Evolutionary conservation across 2,113 vertebrate species (phyloP), one percentile per base, ranked within the genome.

Genomic region (Nerophis ophidion): DNA sequence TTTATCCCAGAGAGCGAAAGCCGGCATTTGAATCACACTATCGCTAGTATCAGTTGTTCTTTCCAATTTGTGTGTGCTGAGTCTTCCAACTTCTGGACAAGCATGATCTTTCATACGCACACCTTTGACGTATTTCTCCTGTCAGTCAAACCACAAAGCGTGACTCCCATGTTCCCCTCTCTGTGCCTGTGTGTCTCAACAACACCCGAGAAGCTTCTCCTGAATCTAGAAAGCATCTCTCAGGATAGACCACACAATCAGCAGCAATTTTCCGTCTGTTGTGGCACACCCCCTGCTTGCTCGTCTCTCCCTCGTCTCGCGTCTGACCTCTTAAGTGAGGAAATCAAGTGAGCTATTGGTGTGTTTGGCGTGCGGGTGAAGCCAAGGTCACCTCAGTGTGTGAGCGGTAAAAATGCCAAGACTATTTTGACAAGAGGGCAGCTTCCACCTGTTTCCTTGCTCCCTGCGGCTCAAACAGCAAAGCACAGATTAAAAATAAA

Each of bases 401-500:
- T 38, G 59, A 66, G 76, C 45, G 73, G 80, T 79, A 81, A 72
- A 84, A 77, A 63, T 36, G 63, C 51, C 60, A 26, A 26, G 48
- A 49, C 53, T 79, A 61, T 80, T 87, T 75, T 78, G 76, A 83
- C 77, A 81, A 81, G 76, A 77, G 71, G 65, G 63, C 66, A 60
- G 71, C 60, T 72, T 70, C 76, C 75, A 76, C 71, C 71, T 80
- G 69, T 75, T 77, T 63, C 68, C 44, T 46, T 65, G 63, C 66
- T 66, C 19, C 48, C 68, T 52, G 47, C 10, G 53, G 50, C 70
- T 47, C 6, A 7, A 56, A n/a, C n/a, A 47, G 65, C 65, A 75
- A 48, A 76, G 56, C 54, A 68, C 57, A 53, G 53, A 76, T 65
- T 44, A 8, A 54, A 74, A 49, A 26, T 26, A 26, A 60, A 62